Percentiles rank a stretch among this genome's conserved stretches.
These are phyloP conservation scores for Vidua macroura DNA, from an alignment of 2,113 vertebrate species.

Conservation along the genomic window DNA sequence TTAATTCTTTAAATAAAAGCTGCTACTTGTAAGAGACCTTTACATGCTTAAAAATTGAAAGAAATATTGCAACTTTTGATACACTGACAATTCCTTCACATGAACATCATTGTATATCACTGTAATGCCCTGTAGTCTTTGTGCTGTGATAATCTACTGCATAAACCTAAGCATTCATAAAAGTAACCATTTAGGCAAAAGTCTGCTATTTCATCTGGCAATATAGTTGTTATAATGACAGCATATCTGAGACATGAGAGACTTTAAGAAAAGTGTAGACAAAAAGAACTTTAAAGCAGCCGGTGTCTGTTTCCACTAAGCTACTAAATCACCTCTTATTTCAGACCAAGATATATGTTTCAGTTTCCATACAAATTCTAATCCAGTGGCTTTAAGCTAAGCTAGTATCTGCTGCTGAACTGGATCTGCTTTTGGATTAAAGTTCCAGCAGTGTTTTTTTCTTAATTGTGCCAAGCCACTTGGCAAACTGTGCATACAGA, in stretches of 20 bases:
- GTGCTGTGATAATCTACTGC: neutral
- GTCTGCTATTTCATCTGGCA: neutral
- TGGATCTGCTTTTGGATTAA: conserved; percentile 9
- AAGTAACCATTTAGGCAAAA: neutral
- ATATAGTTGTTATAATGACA: neutral
- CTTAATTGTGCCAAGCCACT: neutral
- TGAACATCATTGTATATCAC: neutral
- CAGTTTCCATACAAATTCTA: conserved; percentile 49
- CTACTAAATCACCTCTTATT: conserved; percentile 55
- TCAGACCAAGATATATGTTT: conserved; percentile 19
- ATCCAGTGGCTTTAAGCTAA: conserved; percentile 35
- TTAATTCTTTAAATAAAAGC: neutral
- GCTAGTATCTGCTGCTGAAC: conserved; percentile 19
- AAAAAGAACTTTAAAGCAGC: conserved; percentile 17
- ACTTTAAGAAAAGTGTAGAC: neutral
- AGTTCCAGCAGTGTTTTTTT: neutral
- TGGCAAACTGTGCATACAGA: neutral
- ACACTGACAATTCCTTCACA: neutral
- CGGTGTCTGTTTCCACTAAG: conserved; percentile 47
- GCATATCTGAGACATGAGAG: neutral
- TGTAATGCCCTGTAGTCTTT: neutral
- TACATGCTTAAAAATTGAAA: conserved; percentile 14
- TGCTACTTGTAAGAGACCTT: neutral
- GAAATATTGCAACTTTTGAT: conserved; percentile 1
- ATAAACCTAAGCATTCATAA: neutral